phyloP scores from a whole-genome alignment of 2,888 invertebrate species.

The Oscheius sp. region DNA sequence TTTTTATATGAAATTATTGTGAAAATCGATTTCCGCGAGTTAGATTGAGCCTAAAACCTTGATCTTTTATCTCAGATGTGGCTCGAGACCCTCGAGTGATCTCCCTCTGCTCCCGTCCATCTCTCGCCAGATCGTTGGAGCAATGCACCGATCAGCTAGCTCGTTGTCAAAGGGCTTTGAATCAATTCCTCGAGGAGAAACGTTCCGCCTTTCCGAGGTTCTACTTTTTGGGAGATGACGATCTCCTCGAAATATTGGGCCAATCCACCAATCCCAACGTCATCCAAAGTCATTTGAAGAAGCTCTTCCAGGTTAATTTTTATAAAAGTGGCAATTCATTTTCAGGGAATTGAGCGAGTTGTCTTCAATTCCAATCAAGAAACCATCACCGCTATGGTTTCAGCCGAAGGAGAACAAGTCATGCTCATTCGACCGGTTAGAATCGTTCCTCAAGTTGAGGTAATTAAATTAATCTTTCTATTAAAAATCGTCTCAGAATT shows the following conservation, averaged over 20 bases:
- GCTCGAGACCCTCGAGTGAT: constrained; percentile 83
- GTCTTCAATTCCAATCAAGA: constrained; percentile 77
- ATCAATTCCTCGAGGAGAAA: constrained; percentile 92
- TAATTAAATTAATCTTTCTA: constrained; percentile 63
- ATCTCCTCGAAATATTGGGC: constrained; percentile 91
- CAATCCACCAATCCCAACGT: constrained; percentile 88
- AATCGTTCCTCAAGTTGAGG: constrained; percentile 83
- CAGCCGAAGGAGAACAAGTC: constrained; percentile 76
- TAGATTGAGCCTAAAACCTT: too few species aligned
- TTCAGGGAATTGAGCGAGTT: constrained; percentile 81
- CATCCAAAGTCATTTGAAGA: constrained; percentile 90
- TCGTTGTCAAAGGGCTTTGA: constrained; percentile 90
- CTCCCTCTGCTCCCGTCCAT: constrained; percentile 78
- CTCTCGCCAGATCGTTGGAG: constrained; percentile 80
- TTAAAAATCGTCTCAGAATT: constrained; percentile 69
- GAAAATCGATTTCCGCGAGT: too few species aligned
- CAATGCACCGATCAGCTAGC: constrained; percentile 86
- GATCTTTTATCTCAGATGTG: constrained; percentile 78
- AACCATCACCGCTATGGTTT: constrained; percentile 79
- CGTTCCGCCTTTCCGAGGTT: constrained; percentile 91
- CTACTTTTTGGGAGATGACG: constrained; percentile 96
- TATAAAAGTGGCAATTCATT: constrained; percentile 78
- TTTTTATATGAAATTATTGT: background rate
- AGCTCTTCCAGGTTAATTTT: constrained; percentile 81
- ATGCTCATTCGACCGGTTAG: constrained; percentile 78